Evolutionary conservation across 2,113 vertebrate genomes (phyloP).

Genomic region (Naja naja): DNA sequence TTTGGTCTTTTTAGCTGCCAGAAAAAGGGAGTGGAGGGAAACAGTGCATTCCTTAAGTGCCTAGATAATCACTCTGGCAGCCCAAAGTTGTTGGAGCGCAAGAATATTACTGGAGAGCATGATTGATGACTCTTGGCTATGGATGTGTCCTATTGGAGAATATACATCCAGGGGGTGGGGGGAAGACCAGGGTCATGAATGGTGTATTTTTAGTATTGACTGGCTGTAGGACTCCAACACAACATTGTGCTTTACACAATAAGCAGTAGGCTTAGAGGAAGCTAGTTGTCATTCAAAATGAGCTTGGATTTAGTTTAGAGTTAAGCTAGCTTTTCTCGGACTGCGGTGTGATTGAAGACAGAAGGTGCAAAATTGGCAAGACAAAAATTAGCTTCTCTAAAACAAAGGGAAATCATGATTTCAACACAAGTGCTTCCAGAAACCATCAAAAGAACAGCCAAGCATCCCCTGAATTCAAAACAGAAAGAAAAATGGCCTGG

Average conservation of each 20-base stretch:
- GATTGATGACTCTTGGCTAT: too few species aligned
- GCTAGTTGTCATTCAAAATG: neutral
- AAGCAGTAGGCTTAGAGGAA: neutral
- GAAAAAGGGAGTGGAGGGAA: too few species aligned
- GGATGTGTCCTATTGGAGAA: too few species aligned
- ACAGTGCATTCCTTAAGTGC: too few species aligned
- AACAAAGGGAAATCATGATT: neutral
- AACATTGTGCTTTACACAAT: neutral
- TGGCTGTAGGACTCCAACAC: too few species aligned
- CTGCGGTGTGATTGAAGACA: neutral
- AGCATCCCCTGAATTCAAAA: neutral
- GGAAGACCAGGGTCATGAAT: too few species aligned
- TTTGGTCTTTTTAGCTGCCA: too few species aligned
- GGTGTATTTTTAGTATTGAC: too few species aligned
- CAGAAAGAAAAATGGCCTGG: neutral
- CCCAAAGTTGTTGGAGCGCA: too few species aligned
- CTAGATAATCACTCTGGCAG: too few species aligned
- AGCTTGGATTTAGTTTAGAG: neutral
- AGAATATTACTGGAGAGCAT: too few species aligned
- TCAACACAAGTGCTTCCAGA: neutral
- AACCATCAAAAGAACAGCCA: neutral
- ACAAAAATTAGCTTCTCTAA: neutral
- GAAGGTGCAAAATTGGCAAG: neutral
- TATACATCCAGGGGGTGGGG: too few species aligned
- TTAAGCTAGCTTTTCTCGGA: neutral